Base-by-base conservation (phyloP, 53 echinoderm and acorn worm genomes). In the Arbacia lixula region DNA sequence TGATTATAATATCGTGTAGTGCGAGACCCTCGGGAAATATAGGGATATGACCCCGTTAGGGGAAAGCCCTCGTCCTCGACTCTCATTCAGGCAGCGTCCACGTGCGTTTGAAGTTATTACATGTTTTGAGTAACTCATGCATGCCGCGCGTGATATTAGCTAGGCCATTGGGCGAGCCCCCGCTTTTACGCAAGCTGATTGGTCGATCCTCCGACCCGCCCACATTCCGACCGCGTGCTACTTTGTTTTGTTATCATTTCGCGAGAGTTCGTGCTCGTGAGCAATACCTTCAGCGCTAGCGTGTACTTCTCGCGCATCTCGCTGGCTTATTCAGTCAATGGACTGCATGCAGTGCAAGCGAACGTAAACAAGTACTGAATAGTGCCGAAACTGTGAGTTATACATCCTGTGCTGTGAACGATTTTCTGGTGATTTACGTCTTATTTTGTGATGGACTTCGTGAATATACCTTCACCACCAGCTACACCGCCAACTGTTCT, bases 121-220 rank as follows among this genome's bases (percentile, higher is more conserved):
- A 78, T 39, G 21, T 60, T 60, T 39, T 43, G 39, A 36, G 30
- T 16, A 60, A 25, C 60, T 60, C 95, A 95, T 93, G 91, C 95
- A 88, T 78, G 66, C 66, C 49, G 39, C 86, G 93, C 95, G 88
- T 95, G 95, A 88, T 87, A 84, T 77, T 5, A 42, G 37, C 34
- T 25, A 16, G 29, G 32, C 39, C 72, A 91, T 95, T 93, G 95
- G 95, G 72, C 91, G 78, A 95, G 86, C 92, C 92, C 89, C 92
- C 89, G 31, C 52, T 63, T 84, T 88, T 40, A 58, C 60, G 65
- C 41, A 31, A 16, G 35, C 24, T 88, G 84, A 95, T 95, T 95
- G 93, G 95, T 95, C 93, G 68, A 95, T 85, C 95, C 95, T 90
- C 85, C 89, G 93, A 93, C 95, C 85, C 91, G 93, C 93, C 95